Base-by-base conservation (phyloP, 1,140 invertebrate genomes). In the Arctopsyche grandis region DNA sequence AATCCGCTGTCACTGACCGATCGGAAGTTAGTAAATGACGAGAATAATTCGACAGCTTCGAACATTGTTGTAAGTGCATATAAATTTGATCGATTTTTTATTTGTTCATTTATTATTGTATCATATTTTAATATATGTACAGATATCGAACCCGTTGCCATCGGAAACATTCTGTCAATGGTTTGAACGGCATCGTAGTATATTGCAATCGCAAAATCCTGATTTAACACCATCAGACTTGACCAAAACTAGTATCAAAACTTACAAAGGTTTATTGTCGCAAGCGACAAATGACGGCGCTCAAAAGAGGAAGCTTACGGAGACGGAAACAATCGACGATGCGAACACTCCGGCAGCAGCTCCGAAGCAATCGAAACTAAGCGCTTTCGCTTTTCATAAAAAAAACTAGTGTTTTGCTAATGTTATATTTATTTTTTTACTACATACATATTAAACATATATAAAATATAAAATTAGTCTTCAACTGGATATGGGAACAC, bases 151-250 rank as follows among this genome's bases (percentile, higher is more conserved):
- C 48, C 22, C 38, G 3, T 52, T 77, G 14, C 77, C 79, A 14
- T 44, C 84, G 0, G 87, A 89, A 83, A 88, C 87, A 7, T 92
- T 92, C 79, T 84, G 91, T 0, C 85, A 86, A 26, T 93, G 91
- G 91, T 91, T 88, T 70, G 84, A 85, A 1, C 87, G 88, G 77
- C 90, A 91, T 80, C 91, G 90, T 80, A 74, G 86, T 5, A 82
- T 83, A 5, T 83, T 93, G 7, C 87, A 91, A 83, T 83, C 87
- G 71, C 87, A 92, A 83, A 86, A 90, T 84, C 89, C 91, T 0
- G 88, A 90, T 9, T 75, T 90, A 1, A 88, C 85, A n/a, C 83
- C 87, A 0, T 83, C 85, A 0, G 90, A 92, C 73, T 83, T 92
- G 46, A 89, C 89, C 0, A 89, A 91, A 79, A 84, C 86, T 12